Base-by-base conservation (phyloP, 2,888 invertebrate genomes). In the Aphodius sticticus region DNA sequence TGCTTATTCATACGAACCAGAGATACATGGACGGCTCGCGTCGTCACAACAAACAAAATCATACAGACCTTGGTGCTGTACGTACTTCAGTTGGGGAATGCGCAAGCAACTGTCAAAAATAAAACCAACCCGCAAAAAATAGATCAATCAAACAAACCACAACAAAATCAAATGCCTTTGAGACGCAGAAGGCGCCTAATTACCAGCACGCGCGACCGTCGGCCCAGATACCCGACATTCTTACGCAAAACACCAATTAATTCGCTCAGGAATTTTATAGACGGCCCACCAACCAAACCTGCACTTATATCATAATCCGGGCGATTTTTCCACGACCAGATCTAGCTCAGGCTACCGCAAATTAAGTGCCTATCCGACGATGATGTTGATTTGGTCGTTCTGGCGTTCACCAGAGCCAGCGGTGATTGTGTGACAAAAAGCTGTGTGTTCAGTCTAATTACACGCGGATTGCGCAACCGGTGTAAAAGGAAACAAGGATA, bases 261-360 rank as follows among this genome's bases (percentile, higher is more conserved):
- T 53, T 53, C 53, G 53, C 53, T 53, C 53, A 9, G 53, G 53
- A 53, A 53, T 53, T 53, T 53, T 53, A 53, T 53, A 53, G 53
- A 53, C 53, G 53, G 53, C 53, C 53, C 53, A 53, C 53, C 9
- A 53, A 53, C 53, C 9, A 53, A 53, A 53, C 53, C 53, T 53
- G 53, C 53, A 53, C 53, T 53, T 53, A 53, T 53, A 53, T 53
- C 53, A 53, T 53, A 53, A 53, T 53, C 53, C 53, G 53, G 53
- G 53, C 53, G 53, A 53, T 53, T 53, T 53, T 53, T 53, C 12
- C 12, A 7, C 53, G 3, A 12, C 3, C 53, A 53, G 53, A 53
- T 53, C 53, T 53, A 53, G 53, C 53, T 53, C 53, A 53, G 53
- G 7, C 53, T 53, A 12, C 53, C 9, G 53, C 12, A 53, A 53